Evolutionary conservation across 2,797 vertebrate species (phyloP), one percentile per base, ranked within the genome.

Genomic region (Poliocrania exsul): DNA sequence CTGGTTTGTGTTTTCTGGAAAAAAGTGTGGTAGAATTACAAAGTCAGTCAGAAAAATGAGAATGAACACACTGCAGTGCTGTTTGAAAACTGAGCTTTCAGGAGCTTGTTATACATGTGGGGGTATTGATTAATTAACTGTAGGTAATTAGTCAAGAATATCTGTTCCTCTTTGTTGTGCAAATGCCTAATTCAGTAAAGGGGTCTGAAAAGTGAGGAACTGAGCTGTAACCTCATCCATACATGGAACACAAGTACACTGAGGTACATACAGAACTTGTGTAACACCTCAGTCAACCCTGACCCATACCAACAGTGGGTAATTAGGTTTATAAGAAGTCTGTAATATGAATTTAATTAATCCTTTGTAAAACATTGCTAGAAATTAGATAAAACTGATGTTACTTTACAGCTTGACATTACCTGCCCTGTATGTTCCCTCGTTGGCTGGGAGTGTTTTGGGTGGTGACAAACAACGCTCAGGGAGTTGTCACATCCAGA

Each of bases 231-330:
- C 29, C 31, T 46, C 40, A 19, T 57, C 64, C 9, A 10, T 19
- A 35, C 1, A 0, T 31, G 29, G 73, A 56, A 46, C 31, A 0
- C 10, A 9, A 61, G 16, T 26, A 54, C n/a, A 51, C 44, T 17
- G 24, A 64, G 26, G 28, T 42, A 25, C 9, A 8, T 21, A 6
- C 4, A 24, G 3, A 60, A 33, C 20, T 77, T 54, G 13, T 53
- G 42, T 28, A 66, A 38, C 9, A 60, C 15, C 24, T 86, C 44
- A 25, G 14, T 89, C 58, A 82, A 67, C 37, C 6, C 21, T 65
- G 31, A n/a, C 49, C 37, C 31, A 0, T 49, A 6, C 37, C 25
- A n/a, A 53, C 8, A 46, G 5, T 3, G 19, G 29, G 24, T 65
- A 67, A 60, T 71, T 13, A 40, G 18, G 9, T 69, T 94, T 24